phyloP scores from a whole-genome alignment of 2,888 invertebrate species.

The Drosophila quinaria region DNA sequence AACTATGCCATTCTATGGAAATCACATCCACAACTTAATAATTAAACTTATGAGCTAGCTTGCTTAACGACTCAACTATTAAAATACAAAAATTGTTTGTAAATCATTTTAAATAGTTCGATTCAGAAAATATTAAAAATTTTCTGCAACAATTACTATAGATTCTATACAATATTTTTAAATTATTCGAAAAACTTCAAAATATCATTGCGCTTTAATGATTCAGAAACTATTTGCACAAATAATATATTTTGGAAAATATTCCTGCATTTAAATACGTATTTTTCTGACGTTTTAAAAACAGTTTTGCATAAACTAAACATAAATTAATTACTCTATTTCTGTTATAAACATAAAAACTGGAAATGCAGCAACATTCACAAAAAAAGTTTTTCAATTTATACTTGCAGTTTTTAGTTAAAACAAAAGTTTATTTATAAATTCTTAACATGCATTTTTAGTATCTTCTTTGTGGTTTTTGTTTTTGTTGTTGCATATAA shows the following conservation, averaged over 20 bases:
- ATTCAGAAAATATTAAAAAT: not conserved
- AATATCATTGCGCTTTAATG: not conserved
- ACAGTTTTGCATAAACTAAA: not conserved
- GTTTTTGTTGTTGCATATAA: constrained; percentile 16
- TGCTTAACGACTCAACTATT: not conserved
- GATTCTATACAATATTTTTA: not conserved
- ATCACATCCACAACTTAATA: constrained; percentile 8
- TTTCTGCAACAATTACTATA: not conserved
- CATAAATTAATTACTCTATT: not conserved
- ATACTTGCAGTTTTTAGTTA: constrained; percentile 4
- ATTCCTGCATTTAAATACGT: too few species aligned
- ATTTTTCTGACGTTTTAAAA: not conserved
- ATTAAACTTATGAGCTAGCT: too few species aligned
- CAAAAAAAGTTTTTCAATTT: constrained; percentile 7
- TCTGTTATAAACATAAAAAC: not conserved
- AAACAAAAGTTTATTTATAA: not conserved
- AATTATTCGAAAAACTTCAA: not conserved
- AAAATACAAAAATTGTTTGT: not conserved
- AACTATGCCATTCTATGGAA: constrained; percentile 18
- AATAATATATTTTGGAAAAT: too few species aligned
- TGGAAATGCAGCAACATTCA: not conserved
- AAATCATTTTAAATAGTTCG: not conserved
- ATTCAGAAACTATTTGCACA: too few species aligned
- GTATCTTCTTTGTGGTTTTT: not conserved
- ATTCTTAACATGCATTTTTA: constrained; percentile 11